Conservation (phyloP, 2,113 vertebrate genomes). For the Chauna torquata region DNA sequence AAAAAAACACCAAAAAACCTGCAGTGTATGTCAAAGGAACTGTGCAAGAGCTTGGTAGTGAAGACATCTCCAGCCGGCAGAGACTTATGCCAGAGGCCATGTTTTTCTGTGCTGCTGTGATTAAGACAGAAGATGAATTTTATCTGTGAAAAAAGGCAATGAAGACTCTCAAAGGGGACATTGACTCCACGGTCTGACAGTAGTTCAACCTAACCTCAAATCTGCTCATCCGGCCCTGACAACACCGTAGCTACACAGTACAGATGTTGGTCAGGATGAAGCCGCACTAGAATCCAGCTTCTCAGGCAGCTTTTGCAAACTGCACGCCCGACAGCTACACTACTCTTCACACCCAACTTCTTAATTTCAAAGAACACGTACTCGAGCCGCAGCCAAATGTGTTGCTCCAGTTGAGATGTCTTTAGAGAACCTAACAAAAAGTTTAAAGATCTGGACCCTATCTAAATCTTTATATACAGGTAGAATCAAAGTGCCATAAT, state of each 20-base stretch:
- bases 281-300: background rate
- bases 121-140: background rate
- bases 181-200: background rate
- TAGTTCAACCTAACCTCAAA: background rate
- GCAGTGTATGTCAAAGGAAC: background rate
- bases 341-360: background rate
- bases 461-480: background rate
- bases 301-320: background rate
- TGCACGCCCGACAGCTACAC: background rate
- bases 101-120: background rate
- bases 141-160: background rate
- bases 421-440: background rate
- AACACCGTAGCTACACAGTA: background rate
- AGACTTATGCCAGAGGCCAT: background rate
- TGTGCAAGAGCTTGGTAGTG: fast-evolving
- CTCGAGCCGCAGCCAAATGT: background rate
- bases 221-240: background rate
- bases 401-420: background rate
- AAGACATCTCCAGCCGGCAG: background rate
- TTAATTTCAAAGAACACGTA: fast-evolving
- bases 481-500: background rate
- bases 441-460: background rate
- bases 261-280: background rate
- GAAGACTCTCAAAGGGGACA: background rate
- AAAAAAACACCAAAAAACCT: background rate